These are phyloP conservation scores for Embiotoca jacksoni DNA, from an alignment of 2,113 vertebrate species.

Conservation along the genomic window DNA sequence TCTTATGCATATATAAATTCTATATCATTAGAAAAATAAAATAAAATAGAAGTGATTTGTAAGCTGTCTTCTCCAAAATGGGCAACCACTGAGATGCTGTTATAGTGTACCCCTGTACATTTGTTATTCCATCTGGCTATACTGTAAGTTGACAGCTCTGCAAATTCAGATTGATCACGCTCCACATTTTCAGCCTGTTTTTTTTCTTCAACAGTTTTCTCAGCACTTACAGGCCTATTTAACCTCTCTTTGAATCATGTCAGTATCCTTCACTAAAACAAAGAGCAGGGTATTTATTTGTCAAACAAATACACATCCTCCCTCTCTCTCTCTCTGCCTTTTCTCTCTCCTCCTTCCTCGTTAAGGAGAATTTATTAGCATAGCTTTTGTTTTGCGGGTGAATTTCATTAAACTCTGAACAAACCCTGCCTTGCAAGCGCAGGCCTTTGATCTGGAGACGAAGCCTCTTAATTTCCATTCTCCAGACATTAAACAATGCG, in stretches of 20 bases:
- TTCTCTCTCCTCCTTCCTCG: constrained; percentile 71
- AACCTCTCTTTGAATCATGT: constrained; percentile 76
- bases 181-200: constrained; percentile 26
- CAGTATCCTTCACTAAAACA: constrained; percentile 71
- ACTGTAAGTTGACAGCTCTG: constrained; percentile 33
- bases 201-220: constrained; percentile 36
- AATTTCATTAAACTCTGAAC: constrained; percentile 86
- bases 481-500: constrained; percentile 82
- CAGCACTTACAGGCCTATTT: constrained; percentile 73
- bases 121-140: constrained; percentile 30
- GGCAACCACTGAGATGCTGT: constrained; percentile 4
- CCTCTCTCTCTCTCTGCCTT: constrained; percentile 41
- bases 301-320: constrained; percentile 77
- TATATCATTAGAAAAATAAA: constrained; percentile 10
- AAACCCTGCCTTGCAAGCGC: constrained; percentile 79
- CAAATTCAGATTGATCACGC: constrained; percentile 57
- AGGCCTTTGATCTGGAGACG: constrained; percentile 82
- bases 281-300: constrained; percentile 76
- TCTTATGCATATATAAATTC: background rate
- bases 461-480: constrained; percentile 84
- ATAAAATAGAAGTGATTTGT: constrained; percentile 22
- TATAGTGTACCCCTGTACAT: constrained; percentile 1
- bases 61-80: background rate
- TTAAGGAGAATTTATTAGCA: constrained; percentile 82
- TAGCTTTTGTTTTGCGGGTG: constrained; percentile 82